Conservation (phyloP, 2,113 vertebrate genomes). For the Tursiops truncatus region DNA sequence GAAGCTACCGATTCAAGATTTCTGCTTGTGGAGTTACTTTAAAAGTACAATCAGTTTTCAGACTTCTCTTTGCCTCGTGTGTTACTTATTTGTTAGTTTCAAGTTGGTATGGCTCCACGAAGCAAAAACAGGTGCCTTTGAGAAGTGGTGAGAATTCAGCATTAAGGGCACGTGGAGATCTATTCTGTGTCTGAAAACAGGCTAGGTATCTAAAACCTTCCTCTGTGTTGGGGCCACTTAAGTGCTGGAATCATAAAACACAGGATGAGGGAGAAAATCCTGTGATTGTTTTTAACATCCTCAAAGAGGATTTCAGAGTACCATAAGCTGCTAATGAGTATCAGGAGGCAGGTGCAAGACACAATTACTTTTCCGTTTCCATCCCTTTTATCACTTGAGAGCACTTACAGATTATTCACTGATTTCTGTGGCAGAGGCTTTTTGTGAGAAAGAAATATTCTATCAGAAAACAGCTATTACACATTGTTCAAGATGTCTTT, state of each 20-base stretch:
- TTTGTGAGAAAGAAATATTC: slow-evolving; percentile 60
- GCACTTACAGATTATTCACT: slow-evolving; percentile 65
- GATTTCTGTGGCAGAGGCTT: slow-evolving; percentile 43
- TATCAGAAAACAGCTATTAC: slow-evolving; percentile 62
- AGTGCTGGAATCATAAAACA: slow-evolving; percentile 40
- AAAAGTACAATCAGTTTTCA: slow-evolving; percentile 50
- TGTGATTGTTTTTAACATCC: slow-evolving; percentile 62
- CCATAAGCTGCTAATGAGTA: slow-evolving; percentile 72
- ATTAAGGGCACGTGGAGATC: slow-evolving; percentile 15
- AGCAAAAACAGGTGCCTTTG: slow-evolving; percentile 62
- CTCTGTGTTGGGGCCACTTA: background rate
- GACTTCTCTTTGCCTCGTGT: background rate
- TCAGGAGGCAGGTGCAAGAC: slow-evolving; percentile 77
- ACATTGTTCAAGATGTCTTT: slow-evolving; percentile 55
- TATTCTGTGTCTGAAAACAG: slow-evolving; percentile 44
- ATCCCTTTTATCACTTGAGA: slow-evolving; percentile 65
- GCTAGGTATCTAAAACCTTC: slow-evolving; percentile 30
- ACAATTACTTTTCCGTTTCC: slow-evolving; percentile 66
- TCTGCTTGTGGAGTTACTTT: slow-evolving; percentile 40
- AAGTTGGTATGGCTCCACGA: background rate
- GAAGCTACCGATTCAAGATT: slow-evolving; percentile 21
- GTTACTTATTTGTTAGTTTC: slow-evolving; percentile 28
- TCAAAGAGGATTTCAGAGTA: slow-evolving; percentile 68
- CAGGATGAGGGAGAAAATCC: slow-evolving; percentile 29
- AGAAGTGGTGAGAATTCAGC: slow-evolving; percentile 37